Conservation (phyloP, 2,113 vertebrate genomes). For the Peromyscus californicus region DNA sequence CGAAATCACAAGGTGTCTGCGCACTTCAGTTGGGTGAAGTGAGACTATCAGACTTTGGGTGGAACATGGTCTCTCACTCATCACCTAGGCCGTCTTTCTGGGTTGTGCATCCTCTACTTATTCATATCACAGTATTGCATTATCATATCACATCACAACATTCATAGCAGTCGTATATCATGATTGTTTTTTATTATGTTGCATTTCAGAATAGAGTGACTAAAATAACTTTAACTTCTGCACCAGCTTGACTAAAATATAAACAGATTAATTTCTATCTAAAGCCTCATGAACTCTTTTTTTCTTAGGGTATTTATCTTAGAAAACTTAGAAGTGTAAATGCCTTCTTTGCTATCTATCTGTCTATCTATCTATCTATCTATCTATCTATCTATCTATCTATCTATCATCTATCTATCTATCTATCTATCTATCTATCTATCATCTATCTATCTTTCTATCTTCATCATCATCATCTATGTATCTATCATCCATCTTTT, state of each 20-base stretch:
- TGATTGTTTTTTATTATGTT: background rate
- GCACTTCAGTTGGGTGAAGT: background rate
- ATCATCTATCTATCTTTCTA: background rate
- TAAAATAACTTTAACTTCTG: background rate
- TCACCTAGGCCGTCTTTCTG: background rate
- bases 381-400: background rate
- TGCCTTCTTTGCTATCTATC: background rate
- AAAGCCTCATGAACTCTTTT: background rate
- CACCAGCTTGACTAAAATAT: background rate
- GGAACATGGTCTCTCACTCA: background rate
- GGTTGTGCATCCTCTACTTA: background rate
- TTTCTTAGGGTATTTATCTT: background rate
- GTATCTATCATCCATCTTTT: background rate
- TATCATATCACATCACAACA: background rate
- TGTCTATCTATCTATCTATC: background rate
- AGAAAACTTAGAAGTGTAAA: background rate
- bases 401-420: background rate
- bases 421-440: background rate
- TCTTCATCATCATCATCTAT: background rate
- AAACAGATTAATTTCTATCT: background rate
- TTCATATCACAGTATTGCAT: background rate
- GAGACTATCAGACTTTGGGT: background rate
- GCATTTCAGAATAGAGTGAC: background rate
- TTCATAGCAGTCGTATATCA: background rate
- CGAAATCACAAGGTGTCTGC: background rate